phyloP scores from a whole-genome alignment of 2,888 invertebrate genomes.

The Chrysodeixis includens region DNA sequence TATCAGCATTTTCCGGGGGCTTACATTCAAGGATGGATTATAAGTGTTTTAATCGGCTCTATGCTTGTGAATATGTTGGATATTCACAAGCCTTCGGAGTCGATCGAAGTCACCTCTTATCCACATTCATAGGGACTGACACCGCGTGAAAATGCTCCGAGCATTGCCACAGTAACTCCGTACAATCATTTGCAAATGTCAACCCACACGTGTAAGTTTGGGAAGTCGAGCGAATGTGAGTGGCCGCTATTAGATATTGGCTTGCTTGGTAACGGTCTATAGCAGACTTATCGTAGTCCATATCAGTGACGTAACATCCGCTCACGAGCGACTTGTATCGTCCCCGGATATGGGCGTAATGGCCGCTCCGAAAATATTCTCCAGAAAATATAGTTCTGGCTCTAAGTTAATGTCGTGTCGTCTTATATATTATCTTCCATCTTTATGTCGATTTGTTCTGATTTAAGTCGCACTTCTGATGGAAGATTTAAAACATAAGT shows the following conservation, averaged over 20 bases:
- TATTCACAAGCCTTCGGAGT: too few species aligned
- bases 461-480: too few species aligned
- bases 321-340: background rate
- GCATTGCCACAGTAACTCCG: background rate
- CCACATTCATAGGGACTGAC: too few species aligned
- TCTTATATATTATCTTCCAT: too few species aligned
- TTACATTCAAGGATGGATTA: too few species aligned
- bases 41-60: too few species aligned
- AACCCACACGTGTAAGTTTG: background rate
- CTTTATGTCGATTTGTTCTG: too few species aligned
- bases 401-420: background rate
- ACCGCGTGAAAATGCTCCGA: background rate
- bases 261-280: background rate
- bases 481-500: too few species aligned
- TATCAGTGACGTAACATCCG: background rate
- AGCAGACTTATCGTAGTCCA: background rate
- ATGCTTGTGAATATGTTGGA: too few species aligned
- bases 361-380: background rate
- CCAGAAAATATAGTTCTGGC: background rate
- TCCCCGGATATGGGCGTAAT: background rate
- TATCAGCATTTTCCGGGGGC: too few species aligned
- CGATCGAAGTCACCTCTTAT: too few species aligned
- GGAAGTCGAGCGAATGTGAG: background rate
- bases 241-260: background rate
- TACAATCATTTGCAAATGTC: background rate